phyloP scores from a whole-genome alignment of 1,140 invertebrate genomes.

The Eriocheir sinensis region DNA sequence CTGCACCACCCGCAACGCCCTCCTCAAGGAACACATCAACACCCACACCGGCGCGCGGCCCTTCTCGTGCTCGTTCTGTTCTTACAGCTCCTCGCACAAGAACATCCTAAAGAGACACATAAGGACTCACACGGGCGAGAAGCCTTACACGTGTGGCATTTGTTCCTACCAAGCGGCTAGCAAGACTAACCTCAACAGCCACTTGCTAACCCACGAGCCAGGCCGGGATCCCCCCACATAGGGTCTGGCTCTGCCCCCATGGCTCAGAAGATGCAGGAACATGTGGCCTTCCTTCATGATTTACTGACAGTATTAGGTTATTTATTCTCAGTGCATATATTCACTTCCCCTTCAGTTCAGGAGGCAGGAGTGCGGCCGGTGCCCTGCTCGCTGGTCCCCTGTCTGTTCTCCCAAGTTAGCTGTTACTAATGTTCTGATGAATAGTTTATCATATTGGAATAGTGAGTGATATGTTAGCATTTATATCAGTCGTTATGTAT shows the following conservation, averaged over 20 bases:
- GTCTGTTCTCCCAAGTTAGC: neutral
- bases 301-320: constrained; percentile 6
- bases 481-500: neutral
- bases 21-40: constrained; percentile 66
- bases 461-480: neutral
- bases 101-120: constrained; percentile 66
- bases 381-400: neutral
- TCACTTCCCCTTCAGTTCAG: neutral
- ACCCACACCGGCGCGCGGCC: constrained; percentile 57
- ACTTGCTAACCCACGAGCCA: constrained; percentile 41
- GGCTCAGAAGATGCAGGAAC: neutral
- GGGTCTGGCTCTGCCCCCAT: neutral
- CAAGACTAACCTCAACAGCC: constrained; percentile 59
- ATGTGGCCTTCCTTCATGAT: neutral
- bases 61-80: constrained; percentile 51
- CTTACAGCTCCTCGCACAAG: constrained; percentile 64
- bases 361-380: neutral
- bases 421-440: neutral
- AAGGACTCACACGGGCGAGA: constrained; percentile 60
- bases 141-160: constrained; percentile 58
- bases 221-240: neutral
- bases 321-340: neutral
- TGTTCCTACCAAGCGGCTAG: constrained; percentile 56
- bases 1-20: constrained; percentile 57
- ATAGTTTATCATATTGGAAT: neutral